Base-by-base conservation (phyloP, 2,113 vertebrate genomes). In the Syngnathus typhle region DNA sequence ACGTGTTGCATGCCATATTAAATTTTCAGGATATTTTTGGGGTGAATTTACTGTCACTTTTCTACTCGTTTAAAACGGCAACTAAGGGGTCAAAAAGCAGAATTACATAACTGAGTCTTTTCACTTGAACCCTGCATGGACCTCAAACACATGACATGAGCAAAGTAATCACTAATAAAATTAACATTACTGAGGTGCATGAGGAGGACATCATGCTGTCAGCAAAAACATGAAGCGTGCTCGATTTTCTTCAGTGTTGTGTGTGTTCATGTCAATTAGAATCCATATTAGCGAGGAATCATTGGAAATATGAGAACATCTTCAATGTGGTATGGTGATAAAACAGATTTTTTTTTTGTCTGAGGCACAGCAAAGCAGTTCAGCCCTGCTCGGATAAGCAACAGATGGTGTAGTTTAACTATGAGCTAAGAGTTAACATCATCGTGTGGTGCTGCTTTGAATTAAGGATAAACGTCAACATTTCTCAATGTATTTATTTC, bases 331-430 rank as follows among this genome's bases (percentile, higher is more conserved):
- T 27, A 27, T 6, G 39, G 39, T 9, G 39, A 9, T 39, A 41
- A 69, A 83, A 80, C 36, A 60, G 13, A 74, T 82, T 59, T 13
- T 21, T 77, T 51, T 4, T 1, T 21, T 27, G 11, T 59, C 5
- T 18, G 47, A 60, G 39, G 59, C 52, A 44, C 69, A 69, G 21
- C 49, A 38, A 37, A 10, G 64, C 38, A 37, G 59, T 39, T 68
- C 47, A 19, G 72, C 54, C 59, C 47, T 43, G 8, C 47, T 51
- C 46, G 23, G 47, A 36, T 67, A 62, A 39, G 41, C 69, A 27
- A 6, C 66, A 74, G n/a, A 71, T 70, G 69, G 44, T 70, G 65
- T 18, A 5, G 55, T 38, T 65, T 54, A 58, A 37, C 46, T 43
- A 4, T 55, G 32, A 72, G 44, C 11, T 11, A 21, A 38, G 5